phyloP scores from a whole-genome alignment of 1,140 invertebrate genomes.

The Eulimnadia texana region DNA sequence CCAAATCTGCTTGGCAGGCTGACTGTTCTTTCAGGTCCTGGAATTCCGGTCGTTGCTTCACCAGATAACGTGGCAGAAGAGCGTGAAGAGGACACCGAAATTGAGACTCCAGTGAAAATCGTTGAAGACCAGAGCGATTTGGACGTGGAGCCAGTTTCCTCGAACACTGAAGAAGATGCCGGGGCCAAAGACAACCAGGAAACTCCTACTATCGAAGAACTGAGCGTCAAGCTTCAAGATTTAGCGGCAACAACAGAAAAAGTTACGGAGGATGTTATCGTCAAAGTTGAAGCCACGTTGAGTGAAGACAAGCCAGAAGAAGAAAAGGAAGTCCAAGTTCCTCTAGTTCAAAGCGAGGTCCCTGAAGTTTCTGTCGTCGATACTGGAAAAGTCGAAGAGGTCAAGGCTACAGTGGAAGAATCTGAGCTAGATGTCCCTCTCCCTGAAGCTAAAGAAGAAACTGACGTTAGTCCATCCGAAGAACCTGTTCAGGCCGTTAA shows the following conservation, averaged over 20 bases:
- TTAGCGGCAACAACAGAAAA: not conserved
- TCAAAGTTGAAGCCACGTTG: not conserved
- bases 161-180: not conserved
- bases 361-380: not conserved
- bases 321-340: not conserved
- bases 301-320: not conserved
- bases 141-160: not conserved
- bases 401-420: too few relatives aligned
- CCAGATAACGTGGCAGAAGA: not conserved
- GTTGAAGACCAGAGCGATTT: not conserved
- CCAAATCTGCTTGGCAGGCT: not conserved
- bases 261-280: not conserved
- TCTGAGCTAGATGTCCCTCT: too few relatives aligned
- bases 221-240: not conserved
- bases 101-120: not conserved
- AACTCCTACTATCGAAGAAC: not conserved
- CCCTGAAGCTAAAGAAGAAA: too few relatives aligned
- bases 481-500: too few relatives aligned
- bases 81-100: not conserved
- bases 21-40: slow-evolving; percentile 2
- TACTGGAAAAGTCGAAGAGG: not conserved
- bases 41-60: not conserved
- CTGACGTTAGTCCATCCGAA: too few relatives aligned
- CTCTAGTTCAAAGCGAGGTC: too few relatives aligned
- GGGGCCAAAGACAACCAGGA: too few relatives aligned